Percentiles rank a stretch among this genome's conserved stretches.
phyloP scores from a whole-genome alignment of 1,140 invertebrate species.

The Arion vulgaris region DNA sequence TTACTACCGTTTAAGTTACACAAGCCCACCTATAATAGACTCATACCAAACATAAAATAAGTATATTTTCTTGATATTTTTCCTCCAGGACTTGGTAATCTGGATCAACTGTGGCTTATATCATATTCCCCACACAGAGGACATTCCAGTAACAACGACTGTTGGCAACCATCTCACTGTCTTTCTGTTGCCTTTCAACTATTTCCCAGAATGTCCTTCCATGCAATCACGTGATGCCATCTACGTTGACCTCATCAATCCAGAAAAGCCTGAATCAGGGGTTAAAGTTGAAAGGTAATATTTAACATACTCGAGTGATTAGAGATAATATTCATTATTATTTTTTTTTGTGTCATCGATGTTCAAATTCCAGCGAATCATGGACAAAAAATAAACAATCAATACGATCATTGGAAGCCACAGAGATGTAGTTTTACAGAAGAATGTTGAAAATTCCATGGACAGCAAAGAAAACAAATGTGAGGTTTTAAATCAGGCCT shows the following conservation, averaged over 20 bases:
- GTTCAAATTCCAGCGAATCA: too few relatives aligned
- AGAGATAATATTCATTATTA: too few relatives aligned
- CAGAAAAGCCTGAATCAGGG: background rate
- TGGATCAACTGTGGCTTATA: slow-evolving; percentile 61
- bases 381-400: too few relatives aligned
- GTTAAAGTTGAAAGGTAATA: slow-evolving; percentile 3
- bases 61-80: slow-evolving; percentile 3
- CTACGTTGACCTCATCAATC: slow-evolving; percentile 71
- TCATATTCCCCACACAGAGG: slow-evolving; percentile 64
- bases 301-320: too few relatives aligned
- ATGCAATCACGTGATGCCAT: slow-evolving; percentile 54
- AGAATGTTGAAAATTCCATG: too few relatives aligned
- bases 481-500: too few relatives aligned
- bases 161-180: slow-evolving; percentile 53
- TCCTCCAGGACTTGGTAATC: slow-evolving; percentile 61
- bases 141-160: slow-evolving; percentile 61
- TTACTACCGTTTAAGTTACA: too few relatives aligned
- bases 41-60: background rate
- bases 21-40: too few relatives aligned
- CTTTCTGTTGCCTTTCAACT: slow-evolving; percentile 62
- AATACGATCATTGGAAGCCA: too few relatives aligned
- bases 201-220: slow-evolving; percentile 58
- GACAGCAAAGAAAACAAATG: too few relatives aligned
- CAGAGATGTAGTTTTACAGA: too few relatives aligned
- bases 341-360: too few relatives aligned